Conservation (phyloP, 2,888 invertebrate species). For the Zeuzera pyrina region DNA sequence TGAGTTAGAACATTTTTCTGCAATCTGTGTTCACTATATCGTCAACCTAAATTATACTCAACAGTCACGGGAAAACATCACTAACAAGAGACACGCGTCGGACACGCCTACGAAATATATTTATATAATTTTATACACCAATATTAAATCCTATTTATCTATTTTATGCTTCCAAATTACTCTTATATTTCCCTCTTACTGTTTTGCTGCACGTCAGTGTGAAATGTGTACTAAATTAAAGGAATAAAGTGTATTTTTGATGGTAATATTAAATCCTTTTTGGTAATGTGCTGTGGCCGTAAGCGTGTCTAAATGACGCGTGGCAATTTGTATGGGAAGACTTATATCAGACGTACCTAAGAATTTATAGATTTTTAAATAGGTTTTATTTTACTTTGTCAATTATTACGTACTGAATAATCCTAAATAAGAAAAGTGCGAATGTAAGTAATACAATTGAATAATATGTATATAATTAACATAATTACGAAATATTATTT, state of each 20-base stretch:
- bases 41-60: no score
- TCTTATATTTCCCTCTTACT: constrained; percentile 18
- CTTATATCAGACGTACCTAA: no score
- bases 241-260: constrained; percentile 1
- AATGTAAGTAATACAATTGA: no score
- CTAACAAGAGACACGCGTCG: constrained; percentile 54
- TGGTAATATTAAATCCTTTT: neutral
- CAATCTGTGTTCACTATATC: no score
- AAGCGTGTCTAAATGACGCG: constrained; percentile 52
- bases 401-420: no score
- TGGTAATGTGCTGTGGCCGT: neutral
- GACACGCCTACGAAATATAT: constrained; percentile 55
- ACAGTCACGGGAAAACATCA: constrained; percentile 52
- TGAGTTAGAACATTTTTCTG: no score
- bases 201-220: neutral
- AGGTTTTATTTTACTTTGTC: no score
- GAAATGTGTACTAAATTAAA: neutral
- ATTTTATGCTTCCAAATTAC: constrained; percentile 40
- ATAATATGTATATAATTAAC: no score
- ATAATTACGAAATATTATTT: no score
- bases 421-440: no score
- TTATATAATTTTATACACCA: constrained; percentile 36
- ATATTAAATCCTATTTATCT: constrained; percentile 51
- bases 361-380: no score
- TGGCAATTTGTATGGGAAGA: constrained; percentile 62